Conservation (phyloP, 2,797 vertebrate species). For the Melanotaenia boesemani region DNA sequence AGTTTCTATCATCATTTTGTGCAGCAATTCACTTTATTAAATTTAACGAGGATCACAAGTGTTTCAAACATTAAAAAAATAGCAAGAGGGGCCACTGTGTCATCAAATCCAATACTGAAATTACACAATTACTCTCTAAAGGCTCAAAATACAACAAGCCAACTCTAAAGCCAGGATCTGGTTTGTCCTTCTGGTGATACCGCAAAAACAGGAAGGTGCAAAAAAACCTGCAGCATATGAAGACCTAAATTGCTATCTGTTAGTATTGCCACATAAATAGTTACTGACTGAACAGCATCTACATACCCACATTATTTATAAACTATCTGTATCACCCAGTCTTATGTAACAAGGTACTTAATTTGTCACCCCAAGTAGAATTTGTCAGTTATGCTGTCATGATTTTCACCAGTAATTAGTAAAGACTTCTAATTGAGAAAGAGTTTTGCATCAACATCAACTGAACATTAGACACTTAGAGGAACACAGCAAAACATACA, state of each 20-base stretch:
- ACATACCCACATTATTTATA: neutral
- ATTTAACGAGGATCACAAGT: neutral
- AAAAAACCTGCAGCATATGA: neutral
- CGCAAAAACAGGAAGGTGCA: neutral
- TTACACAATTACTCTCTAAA: neutral
- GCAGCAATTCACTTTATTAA: slow-evolving; percentile 1
- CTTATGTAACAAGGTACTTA: neutral
- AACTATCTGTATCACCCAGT: neutral
- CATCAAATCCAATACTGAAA: neutral
- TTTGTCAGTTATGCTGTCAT: neutral
- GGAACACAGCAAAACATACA: neutral
- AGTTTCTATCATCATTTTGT: neutral
- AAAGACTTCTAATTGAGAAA: too few species aligned
- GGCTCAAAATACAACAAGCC: neutral
- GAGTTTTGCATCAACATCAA: too few species aligned
- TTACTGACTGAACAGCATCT: neutral
- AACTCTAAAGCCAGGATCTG: too few species aligned
- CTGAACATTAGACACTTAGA: too few species aligned
- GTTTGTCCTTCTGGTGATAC: neutral
- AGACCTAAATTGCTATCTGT: neutral
- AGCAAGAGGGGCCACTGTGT: neutral
- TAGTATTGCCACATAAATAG: too few species aligned
- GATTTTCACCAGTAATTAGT: neutral
- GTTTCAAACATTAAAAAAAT: neutral
- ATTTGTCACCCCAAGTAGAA: neutral